Evolutionary conservation across 2,888 invertebrate species (phyloP).

Genomic region (Hedychridium roseum): DNA sequence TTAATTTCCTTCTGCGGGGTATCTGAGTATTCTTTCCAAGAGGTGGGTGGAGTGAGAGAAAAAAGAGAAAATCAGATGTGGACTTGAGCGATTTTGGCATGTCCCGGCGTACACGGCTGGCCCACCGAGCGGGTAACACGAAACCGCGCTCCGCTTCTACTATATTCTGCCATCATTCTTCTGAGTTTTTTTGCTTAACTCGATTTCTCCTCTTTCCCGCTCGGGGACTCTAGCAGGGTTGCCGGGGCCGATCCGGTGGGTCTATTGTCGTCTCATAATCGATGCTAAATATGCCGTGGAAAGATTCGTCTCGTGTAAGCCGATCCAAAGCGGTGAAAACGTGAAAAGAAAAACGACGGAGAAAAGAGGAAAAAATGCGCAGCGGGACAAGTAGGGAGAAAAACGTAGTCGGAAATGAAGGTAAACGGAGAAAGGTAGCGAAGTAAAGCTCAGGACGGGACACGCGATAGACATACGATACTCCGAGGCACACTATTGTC

Average conservation of each 20-base stretch:
- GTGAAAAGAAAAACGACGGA: conserved; percentile 1
- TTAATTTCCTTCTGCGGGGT: too few relatives aligned
- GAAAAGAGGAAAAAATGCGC: conserved; percentile 7
- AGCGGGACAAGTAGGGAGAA: conserved; percentile 6
- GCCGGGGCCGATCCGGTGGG: conserved; percentile 45
- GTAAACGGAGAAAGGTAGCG: conserved; percentile 15
- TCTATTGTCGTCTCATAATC: conserved; percentile 58
- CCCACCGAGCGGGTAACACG: conserved; percentile 45
- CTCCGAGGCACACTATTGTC: too few relatives aligned
- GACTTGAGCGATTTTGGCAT: conserved; percentile 39
- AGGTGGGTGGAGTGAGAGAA: conserved; percentile 1
- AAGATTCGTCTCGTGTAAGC: conserved; percentile 6
- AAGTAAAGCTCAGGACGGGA: too few relatives aligned
- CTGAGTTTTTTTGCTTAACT: background rate
- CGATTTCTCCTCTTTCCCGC: conserved; percentile 9
- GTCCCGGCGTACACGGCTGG: conserved; percentile 21
- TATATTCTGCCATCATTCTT: conserved; percentile 16
- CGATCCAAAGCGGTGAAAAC: background rate
- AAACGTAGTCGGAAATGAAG: too few relatives aligned
- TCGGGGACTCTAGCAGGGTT: background rate
- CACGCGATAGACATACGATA: conserved; percentile 45
- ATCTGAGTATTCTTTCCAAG: too few relatives aligned
- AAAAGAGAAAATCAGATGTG: conserved; percentile 23
- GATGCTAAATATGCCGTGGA: conserved; percentile 50
- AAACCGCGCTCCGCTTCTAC: conserved; percentile 32